Percentiles rank a stretch among this genome's conserved stretches.
These are phyloP conservation scores for Nycteola revayana DNA, from an alignment of 2,888 invertebrate genomes.

Conservation along the genomic window DNA sequence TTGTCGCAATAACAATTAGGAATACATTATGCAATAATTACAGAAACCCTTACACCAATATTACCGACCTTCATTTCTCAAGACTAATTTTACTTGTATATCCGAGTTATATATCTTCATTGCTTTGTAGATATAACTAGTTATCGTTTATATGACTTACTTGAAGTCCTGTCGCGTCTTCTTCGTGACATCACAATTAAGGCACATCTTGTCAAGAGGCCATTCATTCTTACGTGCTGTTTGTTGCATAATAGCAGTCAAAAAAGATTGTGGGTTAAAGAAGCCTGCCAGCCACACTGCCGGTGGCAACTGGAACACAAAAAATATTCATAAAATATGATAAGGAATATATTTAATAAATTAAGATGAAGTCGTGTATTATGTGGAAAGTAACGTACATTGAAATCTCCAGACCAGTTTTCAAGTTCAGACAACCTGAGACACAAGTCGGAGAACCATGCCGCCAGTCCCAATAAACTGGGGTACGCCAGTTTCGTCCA, in stretches of 20 bases:
- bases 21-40: too few relatives aligned
- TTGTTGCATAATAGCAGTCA: constrained; percentile 98
- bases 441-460: constrained; percentile 94
- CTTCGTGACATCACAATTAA: constrained; percentile 97
- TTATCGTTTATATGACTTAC: too few relatives aligned
- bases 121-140: too few relatives aligned
- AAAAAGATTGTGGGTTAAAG: constrained; percentile 97
- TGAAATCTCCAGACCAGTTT: constrained; percentile 94
- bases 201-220: constrained; percentile 97
- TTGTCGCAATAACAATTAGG: too few relatives aligned
- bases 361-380: too few relatives aligned
- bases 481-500: constrained; percentile 96
- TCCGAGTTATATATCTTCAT: too few relatives aligned
- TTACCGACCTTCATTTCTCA: too few relatives aligned
- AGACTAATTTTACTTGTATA: too few relatives aligned
- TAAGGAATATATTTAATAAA: neutral
- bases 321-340: neutral
- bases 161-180: constrained; percentile 92
- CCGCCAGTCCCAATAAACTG: constrained; percentile 89
- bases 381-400: constrained; percentile 66
- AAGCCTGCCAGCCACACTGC: constrained; percentile 97
- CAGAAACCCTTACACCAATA: too few relatives aligned
- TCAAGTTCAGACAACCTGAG: constrained; percentile 90
- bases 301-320: constrained; percentile 84
- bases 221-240: constrained; percentile 97